A percentile compares a stretch with the other conserved stretches of the same genome.
phyloP scores from a whole-genome alignment of 1,140 invertebrate genomes.

The Brachionus paranguensis region DNA sequence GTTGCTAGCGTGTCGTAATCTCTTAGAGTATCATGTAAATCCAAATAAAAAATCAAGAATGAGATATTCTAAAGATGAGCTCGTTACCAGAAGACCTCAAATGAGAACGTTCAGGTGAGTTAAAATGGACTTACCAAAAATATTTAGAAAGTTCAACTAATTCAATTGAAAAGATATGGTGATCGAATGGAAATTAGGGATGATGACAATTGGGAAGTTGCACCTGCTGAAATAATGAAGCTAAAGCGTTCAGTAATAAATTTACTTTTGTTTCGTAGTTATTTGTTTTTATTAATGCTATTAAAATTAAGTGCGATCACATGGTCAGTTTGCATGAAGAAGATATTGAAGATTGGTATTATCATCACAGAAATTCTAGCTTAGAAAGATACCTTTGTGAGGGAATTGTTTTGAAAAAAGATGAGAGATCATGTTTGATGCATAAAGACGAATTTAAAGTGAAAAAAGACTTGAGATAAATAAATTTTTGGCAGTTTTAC shows the following conservation, averaged over 20 bases:
- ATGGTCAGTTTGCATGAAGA: constrained; percentile 12
- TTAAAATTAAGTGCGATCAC: constrained; percentile 11
- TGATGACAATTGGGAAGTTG: constrained; percentile 2
- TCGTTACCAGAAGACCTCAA: background rate
- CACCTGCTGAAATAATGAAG: constrained; percentile 22
- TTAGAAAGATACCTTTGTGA: constrained; percentile 15
- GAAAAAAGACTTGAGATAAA: background rate
- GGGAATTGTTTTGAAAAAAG: background rate
- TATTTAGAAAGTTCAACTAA: too few relatives aligned
- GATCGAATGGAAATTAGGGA: constrained; percentile 2
- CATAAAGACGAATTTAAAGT: background rate
- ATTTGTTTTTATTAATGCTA: background rate
- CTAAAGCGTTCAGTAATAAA: background rate
- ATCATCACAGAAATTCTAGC: background rate
- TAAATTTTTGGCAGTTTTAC: background rate
- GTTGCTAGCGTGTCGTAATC: background rate
- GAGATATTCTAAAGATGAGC: background rate
- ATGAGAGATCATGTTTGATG: background rate
- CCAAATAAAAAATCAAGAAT: constrained; percentile 8
- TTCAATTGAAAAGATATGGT: background rate
- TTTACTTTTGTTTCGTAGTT: background rate
- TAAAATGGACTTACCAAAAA: background rate
- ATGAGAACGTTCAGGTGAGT: background rate
- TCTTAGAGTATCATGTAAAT: background rate
- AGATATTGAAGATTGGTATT: constrained; percentile 35